Conservation (phyloP, 2,797 vertebrate species). For the Mallotus villosus region DNA sequence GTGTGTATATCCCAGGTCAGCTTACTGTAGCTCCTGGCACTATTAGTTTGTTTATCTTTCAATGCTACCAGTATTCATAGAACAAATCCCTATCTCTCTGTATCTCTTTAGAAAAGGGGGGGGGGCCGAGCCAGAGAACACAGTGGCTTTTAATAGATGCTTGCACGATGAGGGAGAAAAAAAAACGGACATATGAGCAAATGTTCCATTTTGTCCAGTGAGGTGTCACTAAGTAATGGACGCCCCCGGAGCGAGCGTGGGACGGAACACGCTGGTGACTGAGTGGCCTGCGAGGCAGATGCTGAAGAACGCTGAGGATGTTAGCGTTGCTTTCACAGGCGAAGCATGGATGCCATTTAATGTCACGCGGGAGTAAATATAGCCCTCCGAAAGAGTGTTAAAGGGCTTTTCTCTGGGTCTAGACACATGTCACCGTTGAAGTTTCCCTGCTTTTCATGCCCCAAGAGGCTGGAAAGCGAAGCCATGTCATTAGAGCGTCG, state of each 20-base stretch:
- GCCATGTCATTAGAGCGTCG: slow-evolving; percentile 27
- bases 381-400: slow-evolving; percentile 44
- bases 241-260: slow-evolving; percentile 42
- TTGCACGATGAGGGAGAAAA: slow-evolving; percentile 32
- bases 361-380: slow-evolving; percentile 66
- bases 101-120: too few species aligned
- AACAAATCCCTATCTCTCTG: background rate
- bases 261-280: slow-evolving; percentile 23
- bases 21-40: too few species aligned
- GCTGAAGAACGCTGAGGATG: slow-evolving; percentile 60
- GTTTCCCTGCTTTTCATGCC: slow-evolving; percentile 16
- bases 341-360: slow-evolving; percentile 50
- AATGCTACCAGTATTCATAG: background rate
- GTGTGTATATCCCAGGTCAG: background rate
- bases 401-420: slow-evolving; percentile 33
- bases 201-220: slow-evolving; percentile 57
- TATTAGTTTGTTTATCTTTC: too few species aligned
- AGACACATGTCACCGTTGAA: slow-evolving; percentile 29
- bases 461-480: slow-evolving; percentile 28
- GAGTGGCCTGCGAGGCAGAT: slow-evolving; percentile 51
- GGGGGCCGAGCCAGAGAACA: too few species aligned
- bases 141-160: slow-evolving; percentile 19
- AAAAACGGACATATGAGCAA: slow-evolving; percentile 53
- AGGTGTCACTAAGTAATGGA: slow-evolving; percentile 64
- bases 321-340: slow-evolving; percentile 59